Base-by-base conservation (phyloP, 2,113 vertebrate genomes). In the Motacilla alba region DNA sequence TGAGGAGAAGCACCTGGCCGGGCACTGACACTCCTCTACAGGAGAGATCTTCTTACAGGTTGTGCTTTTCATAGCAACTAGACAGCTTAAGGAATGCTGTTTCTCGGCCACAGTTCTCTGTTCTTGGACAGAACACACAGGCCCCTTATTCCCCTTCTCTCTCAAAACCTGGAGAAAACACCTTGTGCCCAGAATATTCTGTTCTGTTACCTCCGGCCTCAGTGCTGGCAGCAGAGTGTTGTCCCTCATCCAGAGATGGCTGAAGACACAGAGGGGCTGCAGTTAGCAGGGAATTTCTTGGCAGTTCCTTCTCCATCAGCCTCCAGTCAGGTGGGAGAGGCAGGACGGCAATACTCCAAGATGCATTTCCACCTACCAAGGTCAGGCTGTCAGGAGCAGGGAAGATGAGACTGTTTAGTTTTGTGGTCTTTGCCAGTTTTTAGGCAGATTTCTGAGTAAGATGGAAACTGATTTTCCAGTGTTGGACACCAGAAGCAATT, bases 121-220 rank as follows among this genome's bases (percentile, higher is more conserved):
- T 24, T 31, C 33, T 52, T 15, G 28, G 17, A 2, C 11, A 44
- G 46, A 66, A 20, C 47, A 14, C 21, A 1, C 23, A 3, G 31
- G 7, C 31, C 9, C 15, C 15, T 18, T n/a, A 4, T 35, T 58
- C 15, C 2, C 10, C 10, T 66, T 20, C 13, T 46, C 30, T 44
- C 56, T 35, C 33, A 7, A 30, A 47, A n/a, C 41, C 60, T 18
- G 70, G 13, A 12, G 77, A 4, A 75, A 12, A 5, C 43, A 2
- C 28, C 26, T n/a, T 0, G 7, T 35, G 43, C 4, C 7, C 13
- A 4, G n/a, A 8, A 21, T 0, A 1, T 10, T 41, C 43, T 0
- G 1, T 11, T 46, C 47, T 2, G 6, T 24, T n/a, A 3, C 11
- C 3, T 1, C 53, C 0, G 1, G 63, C 31, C 66, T 15, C 7